phyloP scores from a whole-genome alignment of 2,888 invertebrate genomes.

The Lycaena phlaeas region DNA sequence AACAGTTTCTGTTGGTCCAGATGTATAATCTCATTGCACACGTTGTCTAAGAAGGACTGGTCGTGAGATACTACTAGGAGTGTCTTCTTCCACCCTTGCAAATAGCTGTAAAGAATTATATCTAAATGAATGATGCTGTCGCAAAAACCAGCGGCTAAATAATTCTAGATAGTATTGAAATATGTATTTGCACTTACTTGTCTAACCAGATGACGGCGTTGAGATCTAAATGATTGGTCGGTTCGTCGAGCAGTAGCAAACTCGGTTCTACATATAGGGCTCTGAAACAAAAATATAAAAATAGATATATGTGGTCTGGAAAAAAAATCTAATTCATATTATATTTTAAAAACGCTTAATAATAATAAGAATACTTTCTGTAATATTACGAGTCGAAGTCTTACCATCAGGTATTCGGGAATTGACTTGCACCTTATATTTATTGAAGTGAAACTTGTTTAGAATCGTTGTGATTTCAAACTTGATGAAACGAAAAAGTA shows the following conservation, averaged over 20 bases:
- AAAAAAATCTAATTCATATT: too few species aligned
- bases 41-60: slow-evolving; percentile 99
- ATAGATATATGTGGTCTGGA: not conserved
- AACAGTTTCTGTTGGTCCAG: slow-evolving; percentile 93
- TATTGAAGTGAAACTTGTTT: too few species aligned
- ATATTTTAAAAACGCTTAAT: too few species aligned
- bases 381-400: too few species aligned
- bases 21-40: slow-evolving; percentile 99
- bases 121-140: not conserved
- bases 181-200: slow-evolving; percentile 76
- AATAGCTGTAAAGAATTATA: slow-evolving; percentile 76
- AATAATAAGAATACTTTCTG: too few species aligned
- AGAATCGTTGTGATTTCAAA: too few species aligned
- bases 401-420: too few species aligned
- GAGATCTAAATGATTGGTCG: slow-evolving; percentile 98
- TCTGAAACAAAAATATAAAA: slow-evolving; percentile 49
- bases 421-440: too few species aligned
- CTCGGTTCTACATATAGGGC: slow-evolving; percentile 98
- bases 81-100: slow-evolving; percentile 99
- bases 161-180: not conserved
- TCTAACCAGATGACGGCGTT: slow-evolving; percentile 99
- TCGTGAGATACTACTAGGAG: slow-evolving; percentile 98
- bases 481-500: too few species aligned
- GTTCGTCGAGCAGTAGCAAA: slow-evolving; percentile 96
- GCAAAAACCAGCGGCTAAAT: too few species aligned